Base-by-base conservation (phyloP, 2,113 vertebrate species). In the Dromaius novaehollandiae region DNA sequence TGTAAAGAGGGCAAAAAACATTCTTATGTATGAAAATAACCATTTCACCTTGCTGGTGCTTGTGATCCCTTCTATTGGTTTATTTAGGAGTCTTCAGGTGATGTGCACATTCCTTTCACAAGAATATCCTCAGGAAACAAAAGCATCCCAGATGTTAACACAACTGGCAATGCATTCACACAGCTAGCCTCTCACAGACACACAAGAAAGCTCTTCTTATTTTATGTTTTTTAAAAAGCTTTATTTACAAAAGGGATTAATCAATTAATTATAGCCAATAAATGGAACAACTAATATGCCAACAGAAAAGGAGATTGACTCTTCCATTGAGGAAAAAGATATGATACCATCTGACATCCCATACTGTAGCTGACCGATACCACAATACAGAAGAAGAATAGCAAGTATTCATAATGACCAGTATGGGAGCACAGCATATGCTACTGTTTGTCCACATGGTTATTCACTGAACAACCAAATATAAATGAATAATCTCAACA, bases 71-170 rank as follows among this genome's bases (percentile, higher is more conserved):
- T 90, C 7, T 50, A 68, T 30, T 81, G 65, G 48, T 86, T 93
- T 93, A 78, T 84, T 86, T 86, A 84, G 51, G 60, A 94, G 30
- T 64, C 71, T 95, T 77, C 46, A 66, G 44, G 30, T 74, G 44
- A 66, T 38, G 66, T 80, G 5, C 12, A 83, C 32, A 10, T 74
- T 88, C 86, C 1, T 50, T 83, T 64, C 61, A 34, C 42, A 75
- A 68, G 50, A 80, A n/a, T 36, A 15, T 92, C 71, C 82, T 71
- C 21, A 50, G 69, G 69, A 93, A 88, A 83, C 13, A 63, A 12
- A 88, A 86, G 15, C 28, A 77, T 80, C 71, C 48, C 48, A 82
- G 66, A 30, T 83, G 25, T 28, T 73, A 66, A 40, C 11, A 19
- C n/a, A 70, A 61, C 71, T 93, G 28, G 11, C 50, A 42, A 13